Conservation (phyloP, 2,113 vertebrate genomes). For the Limnothrissa miodon region DNA sequence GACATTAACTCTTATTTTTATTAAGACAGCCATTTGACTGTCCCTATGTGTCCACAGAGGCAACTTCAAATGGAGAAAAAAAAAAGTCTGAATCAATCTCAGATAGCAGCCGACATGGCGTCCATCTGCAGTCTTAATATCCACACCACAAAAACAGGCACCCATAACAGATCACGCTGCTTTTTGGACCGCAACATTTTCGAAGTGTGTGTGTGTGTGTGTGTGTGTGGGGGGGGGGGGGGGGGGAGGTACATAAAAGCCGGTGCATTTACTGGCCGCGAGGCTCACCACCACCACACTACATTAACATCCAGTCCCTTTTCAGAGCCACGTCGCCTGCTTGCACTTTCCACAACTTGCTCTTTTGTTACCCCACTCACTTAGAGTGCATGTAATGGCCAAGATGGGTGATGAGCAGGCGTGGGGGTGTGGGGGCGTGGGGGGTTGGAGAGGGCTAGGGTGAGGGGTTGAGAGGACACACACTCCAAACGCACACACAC, state of each 20-base stretch:
- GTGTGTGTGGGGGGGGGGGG: too few relatives aligned
- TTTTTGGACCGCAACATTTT: conserved; percentile 63
- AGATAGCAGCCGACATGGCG: background rate
- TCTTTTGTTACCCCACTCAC: conserved; percentile 83
- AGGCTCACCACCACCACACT: conserved; percentile 56
- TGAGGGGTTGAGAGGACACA: conserved; percentile 45
- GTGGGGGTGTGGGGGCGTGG: conserved; percentile 57
- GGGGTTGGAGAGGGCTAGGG: conserved; percentile 9
- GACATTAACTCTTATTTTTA: background rate
- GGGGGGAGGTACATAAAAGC: conserved; percentile 55
- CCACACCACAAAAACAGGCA: conserved; percentile 78
- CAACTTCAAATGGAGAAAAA: background rate
- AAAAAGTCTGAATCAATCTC: background rate
- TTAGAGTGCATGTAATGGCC: conserved; percentile 92
- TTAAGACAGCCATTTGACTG: background rate
- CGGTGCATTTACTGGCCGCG: conserved; percentile 47
- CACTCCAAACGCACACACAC: too few relatives aligned
- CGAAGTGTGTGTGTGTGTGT: too few relatives aligned
- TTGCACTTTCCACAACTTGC: conserved; percentile 81
- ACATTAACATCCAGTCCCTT: conserved; percentile 74
- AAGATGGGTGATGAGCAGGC: conserved; percentile 82
- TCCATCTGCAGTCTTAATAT: conserved; percentile 59
- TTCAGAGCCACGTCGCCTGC: conserved; percentile 85
- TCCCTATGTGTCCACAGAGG: conserved; percentile 3
- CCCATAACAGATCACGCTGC: conserved; percentile 68